Evolutionary conservation across 2,888 invertebrate genomes (phyloP).

Genomic region (Hypomecis atomaria): DNA sequence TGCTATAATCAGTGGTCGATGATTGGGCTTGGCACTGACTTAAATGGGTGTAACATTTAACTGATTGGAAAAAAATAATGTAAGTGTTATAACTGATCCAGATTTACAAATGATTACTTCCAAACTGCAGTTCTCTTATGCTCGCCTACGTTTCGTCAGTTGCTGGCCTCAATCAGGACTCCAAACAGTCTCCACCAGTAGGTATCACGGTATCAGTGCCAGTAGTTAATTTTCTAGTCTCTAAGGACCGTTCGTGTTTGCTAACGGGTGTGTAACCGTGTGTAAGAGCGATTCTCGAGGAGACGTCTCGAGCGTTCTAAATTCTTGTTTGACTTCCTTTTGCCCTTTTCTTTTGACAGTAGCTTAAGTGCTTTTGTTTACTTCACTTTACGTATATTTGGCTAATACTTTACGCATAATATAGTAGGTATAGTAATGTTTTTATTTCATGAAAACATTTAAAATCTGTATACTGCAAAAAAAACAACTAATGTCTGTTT

Average conservation of each 20-base stretch:
- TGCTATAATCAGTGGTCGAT: constrained; percentile 1
- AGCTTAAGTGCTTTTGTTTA: constrained; percentile 19
- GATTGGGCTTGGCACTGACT: constrained; percentile 3
- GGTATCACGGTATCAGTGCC: background rate
- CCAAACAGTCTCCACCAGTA: background rate
- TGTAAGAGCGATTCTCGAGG: constrained; percentile 46
- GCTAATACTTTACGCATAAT: background rate
- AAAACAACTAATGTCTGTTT: too few relatives aligned
- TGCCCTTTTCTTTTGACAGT: constrained; percentile 41
- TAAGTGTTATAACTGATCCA: too few relatives aligned
- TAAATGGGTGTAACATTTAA: background rate
- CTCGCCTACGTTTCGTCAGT: constrained; percentile 4
- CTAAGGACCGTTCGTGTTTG: constrained; percentile 49
- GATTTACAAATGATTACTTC: too few relatives aligned
- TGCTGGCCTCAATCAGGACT: constrained; percentile 4
- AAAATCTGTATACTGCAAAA: background rate
- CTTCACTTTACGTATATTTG: background rate
- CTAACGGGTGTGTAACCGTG: constrained; percentile 51
- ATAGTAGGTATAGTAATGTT: background rate
- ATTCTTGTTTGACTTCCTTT: constrained; percentile 46
- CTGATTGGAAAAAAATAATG: too few relatives aligned
- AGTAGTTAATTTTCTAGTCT: constrained; percentile 27
- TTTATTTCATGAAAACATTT: background rate
- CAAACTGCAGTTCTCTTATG: too few relatives aligned
- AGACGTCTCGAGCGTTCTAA: constrained; percentile 43